Percentiles rank a stretch among this genome's conserved stretches.
phyloP scores from a whole-genome alignment of 2,888 invertebrate species.

The Sphaeridia pumilis region DNA sequence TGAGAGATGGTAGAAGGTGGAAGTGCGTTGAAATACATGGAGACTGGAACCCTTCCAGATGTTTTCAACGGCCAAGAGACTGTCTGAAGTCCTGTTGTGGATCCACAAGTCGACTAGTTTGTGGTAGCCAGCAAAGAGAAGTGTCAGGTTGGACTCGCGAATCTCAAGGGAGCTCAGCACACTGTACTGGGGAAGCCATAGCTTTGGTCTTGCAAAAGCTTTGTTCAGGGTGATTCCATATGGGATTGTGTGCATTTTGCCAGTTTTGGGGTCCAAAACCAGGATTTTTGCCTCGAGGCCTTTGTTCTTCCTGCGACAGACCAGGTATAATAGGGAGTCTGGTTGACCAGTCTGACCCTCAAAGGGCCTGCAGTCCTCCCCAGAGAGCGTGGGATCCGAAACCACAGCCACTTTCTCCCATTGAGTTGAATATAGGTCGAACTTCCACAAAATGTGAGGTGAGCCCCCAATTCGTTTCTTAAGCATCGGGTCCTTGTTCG shows the following conservation, averaged over 20 bases:
- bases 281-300: conserved; percentile 22
- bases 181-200: conserved; percentile 28
- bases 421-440: conserved; percentile 30
- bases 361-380: conserved; percentile 25
- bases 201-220: conserved; percentile 25
- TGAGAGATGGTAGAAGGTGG: conserved; percentile 28
- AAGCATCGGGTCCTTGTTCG: background rate
- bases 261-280: conserved; percentile 22
- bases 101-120: conserved; percentile 33
- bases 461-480: background rate
- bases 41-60: conserved; percentile 33
- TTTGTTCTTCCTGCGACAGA: conserved; percentile 23
- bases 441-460: conserved; percentile 32
- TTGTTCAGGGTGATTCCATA: conserved; percentile 25
- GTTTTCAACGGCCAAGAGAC: conserved; percentile 26
- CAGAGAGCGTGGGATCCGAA: conserved; percentile 7
- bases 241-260: conserved; percentile 12
- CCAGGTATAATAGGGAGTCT: conserved; percentile 20
- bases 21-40: conserved; percentile 25
- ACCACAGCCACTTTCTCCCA: conserved; percentile 33
- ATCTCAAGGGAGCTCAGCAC: conserved; percentile 22
- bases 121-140: conserved; percentile 31
- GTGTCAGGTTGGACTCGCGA: conserved; percentile 18
- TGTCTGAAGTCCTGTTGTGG: conserved; percentile 18
- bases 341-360: conserved; percentile 23